Percentiles rank a stretch among this genome's conserved stretches.
Conservation (phyloP, 2,797 vertebrate genomes). For the Yasuhikotakia modesta region DNA sequence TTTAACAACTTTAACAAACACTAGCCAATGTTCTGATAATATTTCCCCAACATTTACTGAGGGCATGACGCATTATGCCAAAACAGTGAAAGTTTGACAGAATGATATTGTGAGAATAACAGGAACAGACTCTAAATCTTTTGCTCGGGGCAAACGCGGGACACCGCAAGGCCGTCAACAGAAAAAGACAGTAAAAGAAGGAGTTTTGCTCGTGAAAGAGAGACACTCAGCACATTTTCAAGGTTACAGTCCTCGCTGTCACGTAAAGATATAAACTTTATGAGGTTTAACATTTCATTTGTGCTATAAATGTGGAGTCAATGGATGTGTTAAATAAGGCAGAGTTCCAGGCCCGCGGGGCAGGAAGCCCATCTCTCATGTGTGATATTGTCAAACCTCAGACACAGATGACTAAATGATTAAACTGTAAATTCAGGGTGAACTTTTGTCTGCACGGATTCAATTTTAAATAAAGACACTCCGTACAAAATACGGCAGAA, state of each 20-base stretch:
- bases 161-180: neutral
- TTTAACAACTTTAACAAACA: no score
- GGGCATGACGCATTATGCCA: neutral
- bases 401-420: slow-evolving; percentile 45
- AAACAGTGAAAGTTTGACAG: neutral
- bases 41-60: neutral
- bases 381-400: slow-evolving; percentile 25
- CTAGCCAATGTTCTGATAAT: no score
- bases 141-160: neutral
- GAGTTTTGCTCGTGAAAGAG: neutral
- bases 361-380: slow-evolving; percentile 27
- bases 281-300: slow-evolving; percentile 45
- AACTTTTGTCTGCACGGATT: neutral
- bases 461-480: slow-evolving; percentile 33
- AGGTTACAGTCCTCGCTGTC: slow-evolving; percentile 43
- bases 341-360: slow-evolving; percentile 33
- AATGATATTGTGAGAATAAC: neutral
- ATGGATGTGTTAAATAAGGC: slow-evolving; percentile 36
- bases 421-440: slow-evolving; percentile 42
- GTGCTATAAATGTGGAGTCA: slow-evolving; percentile 34
- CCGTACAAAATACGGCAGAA: neutral
- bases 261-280: slow-evolving; percentile 46
- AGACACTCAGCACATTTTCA: slow-evolving; percentile 46
- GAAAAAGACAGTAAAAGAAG: neutral
- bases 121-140: slow-evolving; percentile 1